Evolutionary conservation across 2,888 invertebrate species (phyloP).

Genomic region (Dynastes hyllus): DNA sequence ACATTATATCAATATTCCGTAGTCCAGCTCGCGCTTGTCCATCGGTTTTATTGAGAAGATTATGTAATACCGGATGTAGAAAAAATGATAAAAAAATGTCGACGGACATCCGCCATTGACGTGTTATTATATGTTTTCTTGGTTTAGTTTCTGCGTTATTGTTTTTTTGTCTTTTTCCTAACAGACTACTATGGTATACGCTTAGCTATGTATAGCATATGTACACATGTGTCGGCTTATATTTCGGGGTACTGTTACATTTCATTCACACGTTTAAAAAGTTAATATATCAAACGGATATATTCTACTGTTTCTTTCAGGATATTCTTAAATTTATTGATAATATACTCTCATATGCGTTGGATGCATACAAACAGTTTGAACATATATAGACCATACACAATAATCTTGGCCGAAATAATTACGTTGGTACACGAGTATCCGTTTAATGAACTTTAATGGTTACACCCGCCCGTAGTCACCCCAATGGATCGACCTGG

Average conservation of each 20-base stretch:
- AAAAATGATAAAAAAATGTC: slow-evolving; percentile 45
- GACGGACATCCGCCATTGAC: slow-evolving; percentile 51
- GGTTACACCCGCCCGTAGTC: too few relatives aligned
- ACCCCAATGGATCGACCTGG: too few relatives aligned
- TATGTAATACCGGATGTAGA: slow-evolving; percentile 50
- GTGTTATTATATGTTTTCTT: slow-evolving; percentile 38
- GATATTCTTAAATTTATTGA: too few relatives aligned
- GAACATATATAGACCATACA: too few relatives aligned
- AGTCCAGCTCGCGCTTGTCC: slow-evolving; percentile 39
- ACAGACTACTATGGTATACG: background rate
- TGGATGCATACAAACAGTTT: too few relatives aligned
- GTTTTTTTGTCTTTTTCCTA: background rate
- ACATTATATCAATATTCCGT: background rate
- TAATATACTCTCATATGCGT: too few relatives aligned
- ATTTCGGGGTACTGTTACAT: background rate
- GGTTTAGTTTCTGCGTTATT: slow-evolving; percentile 9
- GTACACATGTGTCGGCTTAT: background rate
- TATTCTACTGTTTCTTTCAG: too few relatives aligned
- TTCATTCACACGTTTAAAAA: slow-evolving; percentile 24
- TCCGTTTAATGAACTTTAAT: too few relatives aligned
- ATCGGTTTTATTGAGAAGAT: slow-evolving; percentile 49
- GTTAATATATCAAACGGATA: too few relatives aligned
- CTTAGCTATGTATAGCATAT: background rate
- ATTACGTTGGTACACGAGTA: too few relatives aligned
- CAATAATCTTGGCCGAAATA: too few relatives aligned